Conservation (phyloP, 2,113 vertebrate genomes). For the Chrysochloris asiatica region DNA sequence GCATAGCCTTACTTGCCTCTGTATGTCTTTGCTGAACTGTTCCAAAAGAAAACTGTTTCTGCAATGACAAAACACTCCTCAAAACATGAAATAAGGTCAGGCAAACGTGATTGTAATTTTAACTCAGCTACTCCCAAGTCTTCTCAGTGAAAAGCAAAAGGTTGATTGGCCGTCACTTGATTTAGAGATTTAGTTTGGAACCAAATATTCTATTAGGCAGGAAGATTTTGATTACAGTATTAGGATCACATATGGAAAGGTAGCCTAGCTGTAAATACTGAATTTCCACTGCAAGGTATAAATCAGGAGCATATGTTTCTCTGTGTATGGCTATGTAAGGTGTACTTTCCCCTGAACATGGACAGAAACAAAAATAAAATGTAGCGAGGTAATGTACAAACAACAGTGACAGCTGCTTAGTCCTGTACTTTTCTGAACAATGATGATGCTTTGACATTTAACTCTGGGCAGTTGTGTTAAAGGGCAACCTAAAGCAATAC, state of each 20-base stretch:
- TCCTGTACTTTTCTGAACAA: neutral
- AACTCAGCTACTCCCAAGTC: neutral
- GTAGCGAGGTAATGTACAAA: neutral
- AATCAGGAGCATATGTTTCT: neutral
- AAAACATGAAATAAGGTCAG: neutral
- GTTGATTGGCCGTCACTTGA: neutral
- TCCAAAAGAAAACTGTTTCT: neutral
- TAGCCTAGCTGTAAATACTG: neutral
- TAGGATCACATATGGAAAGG: neutral
- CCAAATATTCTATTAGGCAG: neutral
- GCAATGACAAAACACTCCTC: neutral
- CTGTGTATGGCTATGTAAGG: neutral
- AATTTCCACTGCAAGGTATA: neutral
- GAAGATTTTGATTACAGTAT: neutral
- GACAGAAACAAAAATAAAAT: neutral
- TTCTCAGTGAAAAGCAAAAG: neutral
- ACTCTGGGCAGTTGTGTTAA: neutral
- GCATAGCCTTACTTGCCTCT: neutral
- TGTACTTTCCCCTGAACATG: neutral
- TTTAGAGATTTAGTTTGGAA: neutral
- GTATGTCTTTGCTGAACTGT: neutral
- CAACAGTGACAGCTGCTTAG: neutral
- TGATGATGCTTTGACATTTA: neutral
- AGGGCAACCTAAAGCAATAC: neutral
- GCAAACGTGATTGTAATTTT: neutral